A percentile compares a stretch with the other conserved stretches of the same genome.
Evolutionary conservation across 1,140 invertebrate genomes (phyloP).

Genomic region (Nasonia giraulti): DNA sequence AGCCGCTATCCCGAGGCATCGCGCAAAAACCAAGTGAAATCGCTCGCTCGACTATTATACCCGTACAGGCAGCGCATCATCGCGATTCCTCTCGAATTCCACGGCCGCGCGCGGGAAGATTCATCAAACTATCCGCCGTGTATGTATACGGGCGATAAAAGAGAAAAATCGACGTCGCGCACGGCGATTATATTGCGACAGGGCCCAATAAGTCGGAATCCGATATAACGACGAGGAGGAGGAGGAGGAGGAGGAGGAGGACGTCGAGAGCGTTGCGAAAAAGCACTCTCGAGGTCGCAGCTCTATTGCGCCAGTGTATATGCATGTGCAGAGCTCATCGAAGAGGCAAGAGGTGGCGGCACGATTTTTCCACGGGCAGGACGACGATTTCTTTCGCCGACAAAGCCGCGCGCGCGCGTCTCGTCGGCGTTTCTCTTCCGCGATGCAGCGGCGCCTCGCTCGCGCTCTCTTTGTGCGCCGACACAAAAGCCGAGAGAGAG

Average conservation of each 20-base stretch:
- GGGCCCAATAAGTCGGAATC: neutral
- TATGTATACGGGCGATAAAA: neutral
- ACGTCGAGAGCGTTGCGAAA: neutral
- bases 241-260: no score
- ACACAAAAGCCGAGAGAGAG: neutral
- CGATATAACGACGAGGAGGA: neutral
- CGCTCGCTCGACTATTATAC: no score
- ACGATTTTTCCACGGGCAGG: slow-evolving; percentile 8
- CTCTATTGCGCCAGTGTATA: neutral
- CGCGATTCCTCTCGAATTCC: neutral
- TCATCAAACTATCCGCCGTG: neutral
- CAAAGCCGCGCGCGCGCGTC: neutral
- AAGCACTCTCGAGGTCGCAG: neutral
- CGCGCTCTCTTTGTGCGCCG: neutral
- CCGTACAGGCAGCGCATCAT: neutral
- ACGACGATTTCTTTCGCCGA: slow-evolving; percentile 15
- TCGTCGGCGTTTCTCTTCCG: neutral
- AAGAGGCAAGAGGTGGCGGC: slow-evolving; percentile 28
- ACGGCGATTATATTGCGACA: neutral
- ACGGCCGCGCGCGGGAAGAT: neutral
- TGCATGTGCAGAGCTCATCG: neutral
- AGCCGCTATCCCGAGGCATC: no score
- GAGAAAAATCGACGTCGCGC: neutral
- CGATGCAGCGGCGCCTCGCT: neutral
- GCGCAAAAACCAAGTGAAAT: neutral